Base-by-base conservation (phyloP, 2,797 vertebrate genomes). In the Myripristis jacobus region DNA sequence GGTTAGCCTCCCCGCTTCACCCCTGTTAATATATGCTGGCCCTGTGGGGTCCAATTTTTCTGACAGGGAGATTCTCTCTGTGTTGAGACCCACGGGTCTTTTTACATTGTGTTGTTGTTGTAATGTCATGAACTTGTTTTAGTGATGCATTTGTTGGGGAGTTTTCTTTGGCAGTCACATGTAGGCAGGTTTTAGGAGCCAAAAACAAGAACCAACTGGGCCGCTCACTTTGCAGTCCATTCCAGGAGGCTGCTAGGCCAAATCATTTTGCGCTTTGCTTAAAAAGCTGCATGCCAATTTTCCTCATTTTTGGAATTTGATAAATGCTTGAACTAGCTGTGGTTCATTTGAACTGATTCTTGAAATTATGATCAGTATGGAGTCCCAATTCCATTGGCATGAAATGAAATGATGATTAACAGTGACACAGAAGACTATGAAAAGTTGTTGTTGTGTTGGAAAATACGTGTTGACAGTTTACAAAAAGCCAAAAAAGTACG, bases 121-220 rank as follows among this genome's bases (percentile, higher is more conserved):
- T 78, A 46, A 82, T 87, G 78, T 84, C 74, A 65, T 61, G 66
- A 82, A 83, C 73, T 79, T 76, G 57, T 81, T 84, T 81, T 66
- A 70, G 54, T 60, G 57, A 56, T 64, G 34, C 27, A 22, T 79
- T 88, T 87, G 76, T 81, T 71, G n/a, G 53, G 48, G 72, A 65
- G 83, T 82, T 82, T 77, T 74, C 56, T 85, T 85, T 82, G 53
- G 78, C 71, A 81, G 68, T 72, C 52, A 70, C 36, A 79, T 73
- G 50, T 58, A 61, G 72, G 16, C 58, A 63, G 43, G 25, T 19
- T 72, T 63, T 44, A 6, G 22, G 8, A 77, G 84, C 73, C 83
- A 89, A 81, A 78, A 65, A 50, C 13, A 60, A 79, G 73, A 85
- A 76, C 18, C 59, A 80, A 70, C 73, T 81, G 78, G 75, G 77